Conservation (phyloP, 2,113 vertebrate species). For the Sterrhoptilus dennistouni region DNA sequence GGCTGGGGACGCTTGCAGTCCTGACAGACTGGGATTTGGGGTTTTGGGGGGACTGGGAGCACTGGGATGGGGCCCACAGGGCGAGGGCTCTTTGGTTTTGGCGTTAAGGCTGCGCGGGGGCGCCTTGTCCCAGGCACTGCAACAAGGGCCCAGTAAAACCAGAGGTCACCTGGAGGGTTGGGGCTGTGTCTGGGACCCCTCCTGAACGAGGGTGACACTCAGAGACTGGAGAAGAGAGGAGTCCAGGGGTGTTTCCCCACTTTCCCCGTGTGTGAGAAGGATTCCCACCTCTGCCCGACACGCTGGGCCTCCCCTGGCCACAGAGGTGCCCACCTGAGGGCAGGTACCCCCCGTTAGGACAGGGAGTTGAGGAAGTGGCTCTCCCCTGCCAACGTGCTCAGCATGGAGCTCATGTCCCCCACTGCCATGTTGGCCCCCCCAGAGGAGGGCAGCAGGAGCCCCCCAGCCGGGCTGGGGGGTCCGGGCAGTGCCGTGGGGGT, state of each 20-base stretch:
- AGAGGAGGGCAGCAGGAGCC: slow-evolving; percentile 9
- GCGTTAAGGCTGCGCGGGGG: background rate
- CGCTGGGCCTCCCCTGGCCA: accelerated
- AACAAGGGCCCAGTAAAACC: background rate
- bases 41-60: background rate
- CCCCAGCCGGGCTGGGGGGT: slow-evolving; percentile 66
- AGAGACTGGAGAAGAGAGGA: too few relatives aligned
- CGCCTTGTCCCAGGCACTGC: background rate
- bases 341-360: slow-evolving; percentile 63
- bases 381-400: slow-evolving; percentile 91
- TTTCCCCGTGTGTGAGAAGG: accelerated
- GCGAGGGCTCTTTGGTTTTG: slow-evolving; percentile 31
- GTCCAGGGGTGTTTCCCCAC: accelerated
- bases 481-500: slow-evolving; percentile 74
- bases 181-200: background rate
- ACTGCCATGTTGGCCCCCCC: slow-evolving; percentile 91
- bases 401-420: slow-evolving; percentile 94
- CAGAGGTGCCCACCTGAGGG: background rate
- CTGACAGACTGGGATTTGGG: background rate
- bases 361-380: slow-evolving; percentile 93
- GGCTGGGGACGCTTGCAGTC: background rate
- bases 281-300: background rate
- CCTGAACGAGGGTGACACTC: background rate
- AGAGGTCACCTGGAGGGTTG: background rate
- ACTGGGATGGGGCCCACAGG: background rate